These are phyloP conservation scores for Gisinianus flammeolus DNA, from an alignment of 2,888 invertebrate genomes.

Conservation along the genomic window DNA sequence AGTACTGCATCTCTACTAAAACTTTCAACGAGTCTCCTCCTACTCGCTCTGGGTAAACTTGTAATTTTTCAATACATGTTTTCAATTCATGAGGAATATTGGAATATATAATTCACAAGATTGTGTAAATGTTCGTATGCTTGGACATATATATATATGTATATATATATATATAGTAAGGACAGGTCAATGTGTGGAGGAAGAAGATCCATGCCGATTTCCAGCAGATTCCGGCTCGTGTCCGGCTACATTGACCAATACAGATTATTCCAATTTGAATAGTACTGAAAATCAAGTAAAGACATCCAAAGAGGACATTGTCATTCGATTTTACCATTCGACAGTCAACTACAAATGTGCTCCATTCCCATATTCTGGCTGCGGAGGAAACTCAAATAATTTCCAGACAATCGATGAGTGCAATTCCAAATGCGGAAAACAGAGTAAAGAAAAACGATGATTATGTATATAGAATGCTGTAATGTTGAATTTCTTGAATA, in stretches of 20 bases:
- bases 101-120: too few relatives aligned
- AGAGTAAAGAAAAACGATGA: neutral
- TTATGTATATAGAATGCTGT: too few relatives aligned
- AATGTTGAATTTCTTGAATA: too few relatives aligned
- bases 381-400: slow-evolving; percentile 53
- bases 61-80: too few relatives aligned
- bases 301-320: neutral
- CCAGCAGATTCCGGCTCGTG: slow-evolving; percentile 11
- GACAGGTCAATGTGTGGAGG: too few relatives aligned
- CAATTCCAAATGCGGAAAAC: slow-evolving; percentile 44
- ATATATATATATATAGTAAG: too few relatives aligned
- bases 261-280: neutral
- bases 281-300: neutral
- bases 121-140: too few relatives aligned
- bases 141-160: too few relatives aligned
- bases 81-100: too few relatives aligned
- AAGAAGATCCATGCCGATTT: neutral
- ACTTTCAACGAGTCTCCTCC: too few relatives aligned
- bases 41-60: too few relatives aligned
- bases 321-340: slow-evolving; percentile 47
- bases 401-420: slow-evolving; percentile 49
- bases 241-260: neutral
- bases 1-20: too few relatives aligned
- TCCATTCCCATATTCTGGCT: slow-evolving; percentile 51
- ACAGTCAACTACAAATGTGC: slow-evolving; percentile 49